A percentile compares a stretch with the other conserved stretches of the same genome.
These are phyloP conservation scores for Spea bombifrons DNA, from an alignment of 2,113 vertebrate genomes.

Conservation along the genomic window DNA sequence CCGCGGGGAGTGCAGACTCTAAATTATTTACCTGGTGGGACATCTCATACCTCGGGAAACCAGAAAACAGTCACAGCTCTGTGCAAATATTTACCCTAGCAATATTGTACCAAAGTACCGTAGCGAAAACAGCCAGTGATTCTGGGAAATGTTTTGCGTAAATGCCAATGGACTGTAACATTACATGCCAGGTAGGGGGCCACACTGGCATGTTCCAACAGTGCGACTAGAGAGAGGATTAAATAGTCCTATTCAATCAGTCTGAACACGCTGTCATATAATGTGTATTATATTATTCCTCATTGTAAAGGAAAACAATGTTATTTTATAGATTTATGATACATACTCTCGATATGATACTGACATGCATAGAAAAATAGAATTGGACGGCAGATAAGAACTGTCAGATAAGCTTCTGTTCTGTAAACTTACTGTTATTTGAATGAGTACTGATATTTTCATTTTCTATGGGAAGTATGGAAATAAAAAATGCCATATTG, in stretches of 20 bases:
- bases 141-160: constrained; percentile 56
- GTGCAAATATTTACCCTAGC: constrained; percentile 75
- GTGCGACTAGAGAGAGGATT: constrained; percentile 58
- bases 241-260: constrained; percentile 46
- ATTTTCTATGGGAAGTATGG: no score
- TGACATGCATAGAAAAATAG: no score
- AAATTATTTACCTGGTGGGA: constrained; percentile 73
- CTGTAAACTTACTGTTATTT: no score
- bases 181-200: constrained; percentile 52
- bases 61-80: constrained; percentile 58
- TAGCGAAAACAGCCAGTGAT: constrained; percentile 63
- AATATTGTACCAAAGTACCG: constrained; percentile 63
- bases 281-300: background rate
- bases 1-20: constrained; percentile 59
- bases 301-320: background rate
- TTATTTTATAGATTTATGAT: background rate
- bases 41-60: constrained; percentile 59
- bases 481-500: no score
- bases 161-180: constrained; percentile 57
- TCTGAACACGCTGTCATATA: background rate
- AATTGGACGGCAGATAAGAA: no score
- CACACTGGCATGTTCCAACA: constrained; percentile 49
- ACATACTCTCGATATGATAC: no score
- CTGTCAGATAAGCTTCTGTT: no score
- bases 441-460: no score